Percentiles rank a stretch among this genome's conserved stretches.
These are phyloP conservation scores for Camponotus pennsylvanicus DNA, from an alignment of 1,140 invertebrate species.

Conservation along the genomic window DNA sequence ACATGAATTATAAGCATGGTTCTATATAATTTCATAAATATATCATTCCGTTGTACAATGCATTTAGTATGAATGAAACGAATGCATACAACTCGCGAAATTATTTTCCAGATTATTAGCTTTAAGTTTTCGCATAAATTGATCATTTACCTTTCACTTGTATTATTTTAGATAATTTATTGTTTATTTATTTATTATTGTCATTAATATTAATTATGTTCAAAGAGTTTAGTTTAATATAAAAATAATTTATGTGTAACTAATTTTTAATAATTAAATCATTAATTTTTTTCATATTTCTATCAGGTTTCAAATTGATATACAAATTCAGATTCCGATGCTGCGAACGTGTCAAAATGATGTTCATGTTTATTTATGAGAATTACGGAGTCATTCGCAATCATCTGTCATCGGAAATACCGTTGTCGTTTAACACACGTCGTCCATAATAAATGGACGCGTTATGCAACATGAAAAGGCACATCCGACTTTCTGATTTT, in stretches of 20 bases:
- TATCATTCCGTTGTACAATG: not conserved
- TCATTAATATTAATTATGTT: not conserved
- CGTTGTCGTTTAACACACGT: not conserved
- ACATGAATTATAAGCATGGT: slow-evolving; percentile 11
- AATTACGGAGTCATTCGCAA: slow-evolving; percentile 21
- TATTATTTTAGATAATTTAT: not conserved
- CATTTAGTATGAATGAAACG: not conserved
- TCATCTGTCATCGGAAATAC: slow-evolving; percentile 17
- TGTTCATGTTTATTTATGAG: slow-evolving; percentile 20
- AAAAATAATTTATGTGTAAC: not conserved
- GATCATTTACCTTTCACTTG: not conserved
- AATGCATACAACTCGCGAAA: not conserved
- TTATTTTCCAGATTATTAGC: not conserved
- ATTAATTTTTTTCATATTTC: not conserved
- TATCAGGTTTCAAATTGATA: too few relatives aligned
- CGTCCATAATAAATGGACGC: not conserved
- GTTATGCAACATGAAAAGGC: slow-evolving; percentile 21
- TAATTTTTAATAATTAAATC: not conserved
- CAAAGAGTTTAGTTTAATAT: not conserved
- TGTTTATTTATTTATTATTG: too few relatives aligned
- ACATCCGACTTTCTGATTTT: slow-evolving; percentile 6
- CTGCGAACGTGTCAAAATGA: not conserved
- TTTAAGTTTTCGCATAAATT: not conserved
- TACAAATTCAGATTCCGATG: not conserved
- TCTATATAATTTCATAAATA: not conserved